These are phyloP conservation scores for Chondrosia reniformis DNA, from an alignment of 37 sponge, comb jelly and placozoan genomes.

Conservation along the genomic window DNA sequence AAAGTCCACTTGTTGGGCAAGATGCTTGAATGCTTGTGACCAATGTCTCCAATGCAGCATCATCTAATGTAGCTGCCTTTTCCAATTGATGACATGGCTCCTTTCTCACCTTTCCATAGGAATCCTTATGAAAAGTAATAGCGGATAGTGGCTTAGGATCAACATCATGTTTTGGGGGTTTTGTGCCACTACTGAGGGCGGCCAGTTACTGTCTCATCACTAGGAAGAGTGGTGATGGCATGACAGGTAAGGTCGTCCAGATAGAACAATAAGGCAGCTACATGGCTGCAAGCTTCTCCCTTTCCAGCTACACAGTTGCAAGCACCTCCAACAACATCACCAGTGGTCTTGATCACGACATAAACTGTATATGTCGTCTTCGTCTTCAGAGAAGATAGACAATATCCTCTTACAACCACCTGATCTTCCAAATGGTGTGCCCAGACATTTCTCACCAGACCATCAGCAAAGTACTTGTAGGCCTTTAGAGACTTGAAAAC, in stretches of 20 bases:
- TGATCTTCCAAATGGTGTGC: background rate
- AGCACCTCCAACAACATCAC: slow-evolving; percentile 1
- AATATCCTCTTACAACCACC: background rate
- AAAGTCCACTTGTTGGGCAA: slow-evolving; percentile 3
- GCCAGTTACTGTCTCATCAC: background rate
- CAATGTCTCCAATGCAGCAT: background rate
- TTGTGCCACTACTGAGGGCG: slow-evolving; percentile 1
- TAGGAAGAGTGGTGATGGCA: slow-evolving; percentile 3
- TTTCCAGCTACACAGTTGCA: slow-evolving; percentile 10
- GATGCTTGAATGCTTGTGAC: background rate
- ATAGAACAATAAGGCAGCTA: slow-evolving; percentile 7
- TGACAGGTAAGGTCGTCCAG: background rate
- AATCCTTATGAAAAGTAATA: background rate
- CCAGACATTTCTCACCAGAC: no score
- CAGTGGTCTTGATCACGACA: background rate
- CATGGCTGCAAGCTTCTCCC: slow-evolving; percentile 5
- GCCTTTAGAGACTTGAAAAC: no score
- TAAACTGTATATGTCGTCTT: background rate
- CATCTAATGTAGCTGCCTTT: background rate
- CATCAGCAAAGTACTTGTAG: no score
- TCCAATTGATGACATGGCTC: background rate
- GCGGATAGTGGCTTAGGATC: background rate
- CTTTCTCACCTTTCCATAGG: background rate
- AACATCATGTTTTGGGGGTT: slow-evolving; percentile 8
- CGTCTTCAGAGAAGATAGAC: no score